Percentiles rank a stretch among this genome's conserved stretches.
Evolutionary conservation across 2,797 vertebrate species (phyloP).

Genomic region (Acipenser oxyrinchus): DNA sequence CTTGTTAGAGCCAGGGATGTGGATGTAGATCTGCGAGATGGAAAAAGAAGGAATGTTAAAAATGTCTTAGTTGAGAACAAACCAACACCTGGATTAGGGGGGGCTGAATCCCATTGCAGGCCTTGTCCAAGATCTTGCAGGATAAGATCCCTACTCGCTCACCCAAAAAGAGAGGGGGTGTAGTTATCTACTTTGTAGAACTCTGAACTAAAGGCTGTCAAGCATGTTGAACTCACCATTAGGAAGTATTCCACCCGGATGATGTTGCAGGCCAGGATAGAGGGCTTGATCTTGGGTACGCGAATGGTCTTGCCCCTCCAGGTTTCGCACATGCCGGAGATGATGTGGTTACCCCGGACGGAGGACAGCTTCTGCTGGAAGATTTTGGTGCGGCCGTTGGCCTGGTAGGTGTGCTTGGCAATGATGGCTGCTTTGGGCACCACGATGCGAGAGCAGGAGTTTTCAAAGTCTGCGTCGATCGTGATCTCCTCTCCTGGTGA

Average conservation of each 20-base stretch:
- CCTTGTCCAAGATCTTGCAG: not conserved
- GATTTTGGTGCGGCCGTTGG: slow-evolving; percentile 81
- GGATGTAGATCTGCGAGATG: slow-evolving; percentile 74
- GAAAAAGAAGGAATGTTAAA: not conserved
- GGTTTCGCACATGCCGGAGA: slow-evolving; percentile 83
- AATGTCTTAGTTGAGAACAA: not conserved
- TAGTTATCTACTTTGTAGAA: too few species aligned
- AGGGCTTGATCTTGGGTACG: slow-evolving; percentile 84
- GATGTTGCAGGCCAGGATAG: slow-evolving; percentile 83
- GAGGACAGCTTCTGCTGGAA: slow-evolving; percentile 81
- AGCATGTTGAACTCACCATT: slow-evolving; percentile 61
- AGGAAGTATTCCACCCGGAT: slow-evolving; percentile 86
- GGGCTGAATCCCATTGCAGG: not conserved
- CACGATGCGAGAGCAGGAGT: slow-evolving; percentile 92
- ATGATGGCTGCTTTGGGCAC: slow-evolving; percentile 92
- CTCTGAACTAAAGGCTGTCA: too few species aligned
- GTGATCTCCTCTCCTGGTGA: slow-evolving; percentile 76
- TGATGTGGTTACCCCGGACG: slow-evolving; percentile 87
- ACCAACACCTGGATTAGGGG: not conserved
- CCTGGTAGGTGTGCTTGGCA: slow-evolving; percentile 86
- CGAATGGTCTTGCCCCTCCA: slow-evolving; percentile 89
- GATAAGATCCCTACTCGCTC: not conserved
- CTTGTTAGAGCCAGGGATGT: slow-evolving; percentile 89
- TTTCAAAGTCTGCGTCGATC: slow-evolving; percentile 91
- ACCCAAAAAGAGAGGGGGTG: too few species aligned